Evolutionary conservation across 2,797 vertebrate genomes (phyloP).

Genomic region (Enteromius anoplus): DNA sequence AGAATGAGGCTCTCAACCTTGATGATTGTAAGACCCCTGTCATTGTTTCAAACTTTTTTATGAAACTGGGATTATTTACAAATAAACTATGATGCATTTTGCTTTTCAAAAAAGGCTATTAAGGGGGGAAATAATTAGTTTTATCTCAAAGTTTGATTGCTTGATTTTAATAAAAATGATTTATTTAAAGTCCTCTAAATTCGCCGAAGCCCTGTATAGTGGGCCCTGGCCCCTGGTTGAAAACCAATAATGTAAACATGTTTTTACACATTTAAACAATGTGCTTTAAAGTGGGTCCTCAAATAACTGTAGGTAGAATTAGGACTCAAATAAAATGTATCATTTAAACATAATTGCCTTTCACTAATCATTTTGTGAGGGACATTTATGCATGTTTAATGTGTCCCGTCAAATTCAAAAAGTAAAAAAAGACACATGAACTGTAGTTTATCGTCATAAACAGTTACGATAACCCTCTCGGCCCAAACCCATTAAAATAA

Average conservation of each 20-base stretch:
- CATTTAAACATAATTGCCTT: not conserved
- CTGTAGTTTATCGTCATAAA: conserved; percentile 33
- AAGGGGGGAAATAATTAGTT: not conserved
- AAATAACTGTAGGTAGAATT: not conserved
- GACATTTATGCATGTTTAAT: conserved; percentile 3
- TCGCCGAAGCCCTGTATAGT: not conserved
- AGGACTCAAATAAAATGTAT: not conserved
- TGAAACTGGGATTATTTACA: not conserved
- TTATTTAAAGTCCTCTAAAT: not conserved
- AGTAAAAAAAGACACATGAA: not conserved
- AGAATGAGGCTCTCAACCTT: not conserved
- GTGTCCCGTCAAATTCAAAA: not conserved
- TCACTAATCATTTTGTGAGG: conserved; percentile 19
- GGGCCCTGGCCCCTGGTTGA: not conserved
- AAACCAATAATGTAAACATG: not conserved
- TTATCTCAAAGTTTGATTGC: not conserved
- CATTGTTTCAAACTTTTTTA: not conserved
- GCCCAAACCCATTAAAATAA: conserved; percentile 49
- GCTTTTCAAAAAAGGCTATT: not conserved
- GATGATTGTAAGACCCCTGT: not conserved
- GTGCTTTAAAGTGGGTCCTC: not conserved
- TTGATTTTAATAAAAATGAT: not conserved
- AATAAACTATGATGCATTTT: not conserved
- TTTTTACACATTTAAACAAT: not conserved
- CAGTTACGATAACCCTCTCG: conserved; percentile 13